phyloP scores from a whole-genome alignment of 2,888 invertebrate genomes.

The Empis livida region DNA sequence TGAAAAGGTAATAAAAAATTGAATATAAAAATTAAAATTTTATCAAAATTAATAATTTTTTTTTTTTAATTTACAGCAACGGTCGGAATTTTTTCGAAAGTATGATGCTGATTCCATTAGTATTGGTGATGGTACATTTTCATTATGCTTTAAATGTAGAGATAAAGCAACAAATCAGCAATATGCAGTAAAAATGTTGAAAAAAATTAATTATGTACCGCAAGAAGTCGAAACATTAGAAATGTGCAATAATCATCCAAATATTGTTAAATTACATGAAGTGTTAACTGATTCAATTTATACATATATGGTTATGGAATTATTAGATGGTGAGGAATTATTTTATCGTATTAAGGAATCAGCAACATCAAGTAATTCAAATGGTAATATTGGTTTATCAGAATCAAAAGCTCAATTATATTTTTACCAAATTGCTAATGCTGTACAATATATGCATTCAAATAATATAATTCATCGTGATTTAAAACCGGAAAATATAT shows the following conservation, averaged over 20 bases:
- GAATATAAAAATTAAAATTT: background rate
- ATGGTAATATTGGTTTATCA: conserved; percentile 43
- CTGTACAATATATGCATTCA: conserved; percentile 74
- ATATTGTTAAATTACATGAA: conserved; percentile 73
- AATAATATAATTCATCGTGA: conserved; percentile 82
- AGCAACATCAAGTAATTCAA: background rate
- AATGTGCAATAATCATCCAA: conserved; percentile 77
- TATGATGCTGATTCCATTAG: conserved; percentile 59
- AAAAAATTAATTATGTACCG: conserved; percentile 20
- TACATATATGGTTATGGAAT: conserved; percentile 83
- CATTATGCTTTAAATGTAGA: conserved; percentile 70
- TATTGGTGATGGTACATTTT: conserved; percentile 81
- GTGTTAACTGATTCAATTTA: conserved; percentile 75
- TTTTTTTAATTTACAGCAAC: conserved; percentile 37
- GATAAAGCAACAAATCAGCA: conserved; percentile 58
- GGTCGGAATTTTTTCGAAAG: conserved; percentile 74
- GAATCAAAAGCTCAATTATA: conserved; percentile 47
- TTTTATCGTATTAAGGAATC: conserved; percentile 50
- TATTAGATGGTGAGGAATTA: conserved; percentile 74
- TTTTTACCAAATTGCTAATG: conserved; percentile 56
- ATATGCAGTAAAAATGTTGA: conserved; percentile 71
- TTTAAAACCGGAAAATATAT: conserved; percentile 77
- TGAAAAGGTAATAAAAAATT: background rate
- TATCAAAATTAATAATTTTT: background rate
- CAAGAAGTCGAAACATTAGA: conserved; percentile 64